These are phyloP conservation scores for Hipposideros larvatus DNA, from an alignment of 2,797 vertebrate species.

Conservation along the genomic window DNA sequence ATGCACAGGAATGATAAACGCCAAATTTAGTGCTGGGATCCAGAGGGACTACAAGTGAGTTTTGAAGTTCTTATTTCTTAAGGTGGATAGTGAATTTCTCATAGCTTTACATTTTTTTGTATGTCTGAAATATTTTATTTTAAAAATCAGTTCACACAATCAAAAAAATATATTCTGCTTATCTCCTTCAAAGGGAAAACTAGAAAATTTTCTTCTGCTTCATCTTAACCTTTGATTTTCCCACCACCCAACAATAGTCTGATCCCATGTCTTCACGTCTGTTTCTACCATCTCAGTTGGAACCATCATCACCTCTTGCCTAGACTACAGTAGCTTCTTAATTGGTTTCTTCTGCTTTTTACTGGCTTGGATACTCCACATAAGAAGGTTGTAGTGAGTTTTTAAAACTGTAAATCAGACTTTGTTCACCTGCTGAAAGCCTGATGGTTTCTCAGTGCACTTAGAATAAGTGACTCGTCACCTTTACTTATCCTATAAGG, in stretches of 20 bases:
- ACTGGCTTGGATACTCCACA: background rate
- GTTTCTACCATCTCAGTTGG: background rate
- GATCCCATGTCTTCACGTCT: background rate
- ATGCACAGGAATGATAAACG: background rate
- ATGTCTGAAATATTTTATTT: conserved; percentile 27
- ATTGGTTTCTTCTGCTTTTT: conserved; percentile 3
- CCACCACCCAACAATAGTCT: background rate
- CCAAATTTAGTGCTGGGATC: background rate
- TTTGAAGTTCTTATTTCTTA: conserved; percentile 32
- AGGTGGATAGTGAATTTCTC: background rate
- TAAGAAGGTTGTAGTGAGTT: background rate
- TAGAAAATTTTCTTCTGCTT: background rate
- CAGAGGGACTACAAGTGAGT: conserved; percentile 3
- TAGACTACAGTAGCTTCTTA: background rate
- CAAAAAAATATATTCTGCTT: background rate
- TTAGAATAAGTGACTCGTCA: background rate
- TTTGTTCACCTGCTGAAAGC: background rate
- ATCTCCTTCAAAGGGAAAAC: background rate
- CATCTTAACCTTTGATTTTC: background rate
- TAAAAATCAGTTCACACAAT: background rate
- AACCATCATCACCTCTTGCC: background rate
- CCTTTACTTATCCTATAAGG: background rate
- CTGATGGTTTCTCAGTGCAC: background rate
- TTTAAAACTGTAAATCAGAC: conserved; percentile 7
- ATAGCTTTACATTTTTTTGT: background rate